Base-by-base conservation (phyloP, 2,888 invertebrate species). In the Synergus umbraculus region DNA sequence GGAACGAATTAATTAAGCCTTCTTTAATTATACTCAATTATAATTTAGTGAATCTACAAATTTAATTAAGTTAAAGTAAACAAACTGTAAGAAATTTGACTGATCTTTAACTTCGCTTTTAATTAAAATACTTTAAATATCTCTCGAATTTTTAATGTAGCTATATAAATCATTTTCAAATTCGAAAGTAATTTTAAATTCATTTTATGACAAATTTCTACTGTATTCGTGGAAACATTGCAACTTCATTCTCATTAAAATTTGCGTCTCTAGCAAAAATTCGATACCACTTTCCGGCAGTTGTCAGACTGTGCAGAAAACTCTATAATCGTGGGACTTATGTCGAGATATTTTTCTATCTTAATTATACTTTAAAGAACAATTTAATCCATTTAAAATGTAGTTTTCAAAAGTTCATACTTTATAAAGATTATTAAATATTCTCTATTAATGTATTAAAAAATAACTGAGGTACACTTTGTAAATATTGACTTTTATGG, bases 241-340 rank as follows among this genome's bases (percentile, higher is more conserved):
- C 54, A 18, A 7, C 58, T 58, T 58, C 2, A 58, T 58, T 58
- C 18, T 58, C 18, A 58, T 18, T 58, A 58, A 58, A 58, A 18
- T 58, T 54, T 58, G 58, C 58, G n/a, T 58, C 9, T 18, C n/a
- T 18, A 58, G 58, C 58, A 58, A 58, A 58, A 58, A 58, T 58
- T 58, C 10, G 58, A 58, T 18, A n/a, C 18, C 18, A 18, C 9
- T 58, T 58, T 58, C 58, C 58, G 18, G 58, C 18, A 58, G 54
- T 18, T 18, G 4, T n/a, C 54, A 18, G n/a, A 54, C 54, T 2
- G 54, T 54, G 58, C 58, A 58, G n/a, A 58, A 9, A 58, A 58
- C n/a, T 18, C 15, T 2, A 8, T n/a, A 9, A 58, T 58, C 18
- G 58, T 58, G 18, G 0, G 58, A 58, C 54, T 58, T 18, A 18